Evolutionary conservation across 2,113 vertebrate species (phyloP).

Genomic region (Coracopsis vasa): DNA sequence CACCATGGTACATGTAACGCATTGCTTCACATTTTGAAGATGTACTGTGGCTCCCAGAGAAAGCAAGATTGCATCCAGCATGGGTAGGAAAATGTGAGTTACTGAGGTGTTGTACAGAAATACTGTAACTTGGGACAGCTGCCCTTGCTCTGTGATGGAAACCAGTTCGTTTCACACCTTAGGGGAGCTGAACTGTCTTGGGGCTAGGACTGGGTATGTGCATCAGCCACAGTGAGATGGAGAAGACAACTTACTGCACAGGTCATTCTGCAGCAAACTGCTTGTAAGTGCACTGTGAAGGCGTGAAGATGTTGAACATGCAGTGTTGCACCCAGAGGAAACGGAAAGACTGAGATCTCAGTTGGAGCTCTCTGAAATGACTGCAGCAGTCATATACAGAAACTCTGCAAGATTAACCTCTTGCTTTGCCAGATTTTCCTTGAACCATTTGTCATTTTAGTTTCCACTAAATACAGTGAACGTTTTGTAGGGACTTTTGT

Average conservation of each 20-base stretch:
- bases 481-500: neutral
- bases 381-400: fast-evolving
- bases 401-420: neutral
- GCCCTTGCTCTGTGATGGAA: neutral
- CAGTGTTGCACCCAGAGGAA: neutral
- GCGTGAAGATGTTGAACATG: fast-evolving
- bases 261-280: fast-evolving
- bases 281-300: fast-evolving
- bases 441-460: neutral
- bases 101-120: neutral
- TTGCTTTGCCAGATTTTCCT: neutral
- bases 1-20: fast-evolving
- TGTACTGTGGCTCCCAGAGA: neutral
- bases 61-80: fast-evolving
- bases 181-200: neutral
- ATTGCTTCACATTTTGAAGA: fast-evolving
- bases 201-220: neutral
- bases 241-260: fast-evolving
- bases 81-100: neutral
- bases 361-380: fast-evolving
- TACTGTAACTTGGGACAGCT: neutral
- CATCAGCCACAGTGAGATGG: neutral
- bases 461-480: neutral
- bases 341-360: neutral
- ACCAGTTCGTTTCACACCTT: neutral